phyloP scores from a whole-genome alignment of 1,140 invertebrate species.

The Centruroides vittatus region DNA sequence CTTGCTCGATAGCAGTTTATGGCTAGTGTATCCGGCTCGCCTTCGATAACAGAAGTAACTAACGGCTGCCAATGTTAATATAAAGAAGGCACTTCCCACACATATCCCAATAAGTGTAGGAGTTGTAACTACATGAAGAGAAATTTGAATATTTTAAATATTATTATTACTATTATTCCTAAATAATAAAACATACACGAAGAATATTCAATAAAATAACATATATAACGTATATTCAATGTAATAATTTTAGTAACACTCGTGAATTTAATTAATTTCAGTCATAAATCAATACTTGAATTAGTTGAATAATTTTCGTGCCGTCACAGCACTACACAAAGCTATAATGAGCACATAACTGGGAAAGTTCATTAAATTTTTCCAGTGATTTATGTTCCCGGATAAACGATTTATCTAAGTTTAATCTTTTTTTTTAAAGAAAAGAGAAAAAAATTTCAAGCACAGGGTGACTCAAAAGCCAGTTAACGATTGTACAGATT shows the following conservation, averaged over 20 bases:
- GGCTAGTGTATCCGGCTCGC: not conserved
- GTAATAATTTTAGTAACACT: not conserved
- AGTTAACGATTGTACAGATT: no score
- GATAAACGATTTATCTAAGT: no score
- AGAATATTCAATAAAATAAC: not conserved
- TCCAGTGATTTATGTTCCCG: no score
- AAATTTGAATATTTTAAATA: not conserved
- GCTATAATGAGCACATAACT: no score
- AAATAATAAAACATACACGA: not conserved
- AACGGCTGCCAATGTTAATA: slow-evolving; percentile 40
- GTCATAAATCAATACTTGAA: no score
- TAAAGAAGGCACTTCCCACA: slow-evolving; percentile 39
- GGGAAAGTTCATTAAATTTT: no score
- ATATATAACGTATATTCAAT: not conserved
- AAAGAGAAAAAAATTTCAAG: no score
- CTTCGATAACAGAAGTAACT: slow-evolving; percentile 43
- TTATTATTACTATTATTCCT: not conserved
- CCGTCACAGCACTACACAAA: no score
- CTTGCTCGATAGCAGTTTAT: slow-evolving; percentile 7
- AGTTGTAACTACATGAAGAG: slow-evolving; percentile 40
- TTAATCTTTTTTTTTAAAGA: no score
- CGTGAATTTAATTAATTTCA: no score
- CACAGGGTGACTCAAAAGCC: no score
- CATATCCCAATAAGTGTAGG: slow-evolving; percentile 45
- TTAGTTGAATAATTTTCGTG: no score